Evolutionary conservation across 2,113 vertebrate species (phyloP), one percentile per base, ranked within the genome.

Genomic region (Thalassoma bifasciatum): DNA sequence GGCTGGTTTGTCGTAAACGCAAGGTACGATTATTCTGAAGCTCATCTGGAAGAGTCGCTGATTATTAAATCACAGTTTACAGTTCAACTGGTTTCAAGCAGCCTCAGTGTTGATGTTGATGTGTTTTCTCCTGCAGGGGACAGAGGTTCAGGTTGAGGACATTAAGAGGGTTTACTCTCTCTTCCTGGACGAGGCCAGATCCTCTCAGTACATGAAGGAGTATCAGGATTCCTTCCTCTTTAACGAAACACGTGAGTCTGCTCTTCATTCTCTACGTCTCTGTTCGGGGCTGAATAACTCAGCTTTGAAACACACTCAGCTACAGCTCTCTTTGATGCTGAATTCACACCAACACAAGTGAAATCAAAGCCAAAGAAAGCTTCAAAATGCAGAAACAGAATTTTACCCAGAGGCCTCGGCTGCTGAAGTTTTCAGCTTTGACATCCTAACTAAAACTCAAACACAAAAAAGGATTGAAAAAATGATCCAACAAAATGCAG

Each of bases 151-250:
- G 77, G 96, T 98, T 11, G 96, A 97, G 9, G 96, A 98, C 88
- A 97, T 98, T 37, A 98, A 97, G 74, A 85, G 96, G 0, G 96
- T 97, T 8, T 98, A 97, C 86, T 97, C 96, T 0, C 94, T 98
- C 64, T 98, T 98, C 79, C 91, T 98, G 93, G 96, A 98, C 0
- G 96, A 97, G 79, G 94, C 96, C 0, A 91, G 96, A 5, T 97
- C 96, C 34, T 96, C 96, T 1, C 95, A 97, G 90, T 97, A 97
- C 90, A 96, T 97, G 96, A 98, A 97, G 84, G 96, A 98, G 50
- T 97, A 96, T 79, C 96, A 98, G 86, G 96, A 98, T 2, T 95
- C 96, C 79, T 97, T 96, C 91, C 95, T 98, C 85, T 98, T 97
- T 78, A 96, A 98, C 0, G 96, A 98, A 91, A 92, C 96, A 78